A percentile compares a stretch with the other conserved stretches of the same genome.
phyloP scores from a whole-genome alignment of 2,113 vertebrate species.

The Acrocephalus arundinaceus region DNA sequence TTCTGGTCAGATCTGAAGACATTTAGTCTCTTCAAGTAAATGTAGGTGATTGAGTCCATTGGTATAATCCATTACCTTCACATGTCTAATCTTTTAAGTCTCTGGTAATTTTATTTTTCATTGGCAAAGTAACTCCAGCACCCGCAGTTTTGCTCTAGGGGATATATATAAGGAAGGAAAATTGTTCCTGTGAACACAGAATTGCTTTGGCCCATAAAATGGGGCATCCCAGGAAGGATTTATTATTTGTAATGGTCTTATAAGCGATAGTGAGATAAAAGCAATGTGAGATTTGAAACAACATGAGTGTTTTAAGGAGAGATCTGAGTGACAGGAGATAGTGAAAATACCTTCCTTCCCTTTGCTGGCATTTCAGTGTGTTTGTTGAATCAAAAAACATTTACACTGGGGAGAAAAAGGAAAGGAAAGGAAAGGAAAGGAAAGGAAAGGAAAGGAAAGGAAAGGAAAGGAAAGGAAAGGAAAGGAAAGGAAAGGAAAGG shows the following conservation, averaged over 20 bases:
- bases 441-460: background rate
- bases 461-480: no score
- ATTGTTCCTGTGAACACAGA: conserved; percentile 13
- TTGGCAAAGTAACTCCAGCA: background rate
- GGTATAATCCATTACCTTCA: conserved; percentile 1
- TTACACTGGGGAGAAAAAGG: fast-evolving
- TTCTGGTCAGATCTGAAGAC: background rate
- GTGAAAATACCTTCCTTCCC: background rate
- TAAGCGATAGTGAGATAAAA: conserved; percentile 32
- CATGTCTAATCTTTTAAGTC: conserved; percentile 18
- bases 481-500: no score
- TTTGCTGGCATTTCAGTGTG: background rate
- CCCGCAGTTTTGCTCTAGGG: conserved; percentile 30
- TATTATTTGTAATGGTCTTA: conserved; percentile 46
- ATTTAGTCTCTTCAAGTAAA: background rate
- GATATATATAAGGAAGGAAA: conserved; percentile 23
- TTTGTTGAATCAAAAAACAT: background rate
- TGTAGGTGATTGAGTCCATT: background rate
- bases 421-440: background rate
- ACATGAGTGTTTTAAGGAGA: conserved; percentile 5
- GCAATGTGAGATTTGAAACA: conserved; percentile 6
- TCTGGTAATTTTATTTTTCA: conserved; percentile 29
- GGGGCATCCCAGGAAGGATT: conserved; percentile 37
- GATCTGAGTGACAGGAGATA: background rate
- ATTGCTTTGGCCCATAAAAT: conserved; percentile 46